A percentile compares a stretch with the other conserved stretches of the same genome.
Evolutionary conservation across 2,113 vertebrate genomes (phyloP).

Genomic region (Callospermophilus lateralis): DNA sequence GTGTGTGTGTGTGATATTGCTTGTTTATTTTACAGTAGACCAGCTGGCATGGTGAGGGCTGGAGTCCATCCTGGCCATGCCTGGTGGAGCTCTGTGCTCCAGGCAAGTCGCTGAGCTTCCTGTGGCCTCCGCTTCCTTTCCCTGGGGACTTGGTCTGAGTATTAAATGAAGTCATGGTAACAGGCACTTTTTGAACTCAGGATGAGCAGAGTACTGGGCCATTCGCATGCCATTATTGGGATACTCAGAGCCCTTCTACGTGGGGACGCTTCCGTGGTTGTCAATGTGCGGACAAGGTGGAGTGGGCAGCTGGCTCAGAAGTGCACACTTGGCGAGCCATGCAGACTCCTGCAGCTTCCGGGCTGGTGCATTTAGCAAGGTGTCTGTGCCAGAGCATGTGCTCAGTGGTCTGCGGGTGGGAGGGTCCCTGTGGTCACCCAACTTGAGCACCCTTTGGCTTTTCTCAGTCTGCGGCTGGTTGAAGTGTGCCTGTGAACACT

Average conservation of each 20-base stretch:
- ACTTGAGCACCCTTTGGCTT: neutral
- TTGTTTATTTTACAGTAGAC: neutral
- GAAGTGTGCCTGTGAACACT: neutral
- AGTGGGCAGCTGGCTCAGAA: too few relatives aligned
- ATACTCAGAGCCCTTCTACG: neutral
- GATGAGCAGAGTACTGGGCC: accelerated
- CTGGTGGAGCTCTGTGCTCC: accelerated
- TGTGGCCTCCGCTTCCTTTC: neutral
- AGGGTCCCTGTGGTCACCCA: accelerated
- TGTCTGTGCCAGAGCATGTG: accelerated
- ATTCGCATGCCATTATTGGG: accelerated
- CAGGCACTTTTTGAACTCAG: accelerated
- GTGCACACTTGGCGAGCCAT: too few relatives aligned
- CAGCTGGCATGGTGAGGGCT: accelerated
- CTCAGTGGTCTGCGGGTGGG: neutral
- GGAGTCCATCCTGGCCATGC: accelerated
- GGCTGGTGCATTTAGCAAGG: accelerated
- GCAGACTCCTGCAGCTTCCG: too few relatives aligned
- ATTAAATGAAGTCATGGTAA: neutral
- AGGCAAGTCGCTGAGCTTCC: neutral
- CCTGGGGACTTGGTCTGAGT: neutral
- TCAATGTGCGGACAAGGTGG: too few relatives aligned
- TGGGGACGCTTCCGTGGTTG: too few relatives aligned
- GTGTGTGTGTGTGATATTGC: neutral
- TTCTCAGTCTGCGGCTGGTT: neutral